Evolutionary conservation across 2,888 invertebrate species (phyloP).

Genomic region (Cryptocephalus primarius): DNA sequence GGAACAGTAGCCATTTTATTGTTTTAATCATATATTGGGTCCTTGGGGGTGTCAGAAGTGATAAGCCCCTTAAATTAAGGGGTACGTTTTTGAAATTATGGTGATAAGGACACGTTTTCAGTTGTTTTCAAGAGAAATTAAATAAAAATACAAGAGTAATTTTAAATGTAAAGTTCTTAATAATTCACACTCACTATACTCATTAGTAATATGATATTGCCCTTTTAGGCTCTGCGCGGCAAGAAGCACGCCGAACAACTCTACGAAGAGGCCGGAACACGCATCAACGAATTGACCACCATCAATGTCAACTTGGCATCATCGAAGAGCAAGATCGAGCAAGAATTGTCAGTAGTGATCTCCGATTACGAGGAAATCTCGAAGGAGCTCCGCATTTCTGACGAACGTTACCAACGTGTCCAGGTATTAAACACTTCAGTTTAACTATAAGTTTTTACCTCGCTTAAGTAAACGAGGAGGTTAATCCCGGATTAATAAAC

Average conservation of each 20-base stretch:
- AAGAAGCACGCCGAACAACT: slow-evolving; percentile 84
- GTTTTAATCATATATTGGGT: too few relatives aligned
- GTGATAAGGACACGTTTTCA: too few relatives aligned
- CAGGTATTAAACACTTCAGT: slow-evolving; percentile 40
- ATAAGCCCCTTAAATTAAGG: too few relatives aligned
- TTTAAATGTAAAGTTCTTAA: too few relatives aligned
- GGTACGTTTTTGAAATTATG: too few relatives aligned
- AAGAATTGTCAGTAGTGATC: slow-evolving; percentile 81
- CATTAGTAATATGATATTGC: background rate
- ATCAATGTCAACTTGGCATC: slow-evolving; percentile 93
- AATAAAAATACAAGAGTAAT: too few relatives aligned
- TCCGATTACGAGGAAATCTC: slow-evolving; percentile 97
- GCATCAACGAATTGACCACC: slow-evolving; percentile 88
- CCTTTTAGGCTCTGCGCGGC: slow-evolving; percentile 69
- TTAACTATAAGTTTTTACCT: too few relatives aligned
- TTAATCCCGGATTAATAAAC: too few relatives aligned
- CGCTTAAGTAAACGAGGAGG: too few relatives aligned
- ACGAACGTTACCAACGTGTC: slow-evolving; percentile 91
- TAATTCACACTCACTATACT: background rate
- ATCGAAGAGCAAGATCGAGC: slow-evolving; percentile 90
- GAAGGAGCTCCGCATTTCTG: slow-evolving; percentile 85
- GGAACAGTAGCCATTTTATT: too few relatives aligned
- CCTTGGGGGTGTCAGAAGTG: too few relatives aligned
- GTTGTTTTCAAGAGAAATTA: too few relatives aligned
- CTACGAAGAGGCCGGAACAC: slow-evolving; percentile 82